Evolutionary conservation across 64 coral and sea anemone species (phyloP), one percentile per base, ranked within the genome.

Genomic region (Orbicella faveolata): DNA sequence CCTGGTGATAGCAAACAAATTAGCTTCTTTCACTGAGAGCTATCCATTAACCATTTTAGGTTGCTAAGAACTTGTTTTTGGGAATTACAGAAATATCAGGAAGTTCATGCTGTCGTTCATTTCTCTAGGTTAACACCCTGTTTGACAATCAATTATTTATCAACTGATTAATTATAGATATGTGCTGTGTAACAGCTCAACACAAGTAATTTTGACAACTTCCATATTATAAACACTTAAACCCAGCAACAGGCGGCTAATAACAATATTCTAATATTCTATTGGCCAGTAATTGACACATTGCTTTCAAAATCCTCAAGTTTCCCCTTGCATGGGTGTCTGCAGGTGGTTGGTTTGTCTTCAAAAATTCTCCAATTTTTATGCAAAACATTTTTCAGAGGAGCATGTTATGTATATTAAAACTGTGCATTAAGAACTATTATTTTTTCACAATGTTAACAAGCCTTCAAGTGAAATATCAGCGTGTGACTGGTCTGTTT

Each of bases 91-190:
- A 70, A 70, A 26, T 70, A 70, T 26, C 21, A 53, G 20, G 4
- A 26, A 63, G 2, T 52, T 85, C 5, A 17, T 26, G 17, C n/a
- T 25, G 17, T 13, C 18, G 4, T 44, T 34, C n/a, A 69, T 37
- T 59, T 59, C 55, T 59, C n/a, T 52, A 1, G 21, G 64, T 70
- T 44, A 72, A 85, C 63, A 85, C 82, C 65, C 82, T 72, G 37
- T 48, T 85, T n/a, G 73, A 52, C 41, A 10, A 65, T 73, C 23
- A 52, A 85, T 68, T 72, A 73, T 85, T 85, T 69, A 85, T 72
- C n/a, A 51, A 70, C 5, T 41, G 70, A 23, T 23, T 23, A 84
- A 84, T 44, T 23, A 84, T 84, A 23, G 81, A 39, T 68, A 36
- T 83, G 4, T 70, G 62, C 36, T 54, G 25, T 37, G 52, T 21